phyloP scores from a whole-genome alignment of 2,797 vertebrate species.

The Aythya fuligula region DNA sequence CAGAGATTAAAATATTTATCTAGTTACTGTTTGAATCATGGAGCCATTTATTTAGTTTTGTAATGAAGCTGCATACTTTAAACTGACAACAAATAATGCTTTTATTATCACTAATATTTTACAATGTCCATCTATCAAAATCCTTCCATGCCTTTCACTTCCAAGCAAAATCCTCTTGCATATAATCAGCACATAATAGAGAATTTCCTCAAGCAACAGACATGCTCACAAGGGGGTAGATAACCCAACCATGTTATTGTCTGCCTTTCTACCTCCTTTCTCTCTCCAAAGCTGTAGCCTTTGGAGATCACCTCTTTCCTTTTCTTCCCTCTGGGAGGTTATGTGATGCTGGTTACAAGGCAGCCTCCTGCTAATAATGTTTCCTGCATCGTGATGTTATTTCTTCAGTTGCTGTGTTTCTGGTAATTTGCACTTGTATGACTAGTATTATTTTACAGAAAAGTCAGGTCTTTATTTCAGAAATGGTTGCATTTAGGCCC shows the following conservation, averaged over 20 bases:
- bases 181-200: not conserved
- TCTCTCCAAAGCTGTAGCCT: not conserved
- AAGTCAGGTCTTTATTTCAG: not conserved
- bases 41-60: not conserved
- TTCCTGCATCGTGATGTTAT: not conserved
- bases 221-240: not conserved
- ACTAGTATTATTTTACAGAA: not conserved
- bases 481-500: not conserved
- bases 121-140: not conserved
- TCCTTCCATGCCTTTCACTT: not conserved
- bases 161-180: not conserved
- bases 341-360: not conserved
- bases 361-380: not conserved
- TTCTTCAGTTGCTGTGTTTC: not conserved
- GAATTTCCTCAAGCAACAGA: not conserved
- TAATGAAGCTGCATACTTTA: slow-evolving; percentile 22
- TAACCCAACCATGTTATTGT: not conserved
- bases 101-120: slow-evolving; percentile 2
- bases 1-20: slow-evolving; percentile 66
- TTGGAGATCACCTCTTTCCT: not conserved
- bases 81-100: not conserved
- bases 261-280: not conserved
- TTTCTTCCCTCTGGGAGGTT: not conserved
- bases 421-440: not conserved
- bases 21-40: slow-evolving; percentile 26